phyloP scores from a whole-genome alignment of 2,113 vertebrate species.

The Acanthisitta chloris region DNA sequence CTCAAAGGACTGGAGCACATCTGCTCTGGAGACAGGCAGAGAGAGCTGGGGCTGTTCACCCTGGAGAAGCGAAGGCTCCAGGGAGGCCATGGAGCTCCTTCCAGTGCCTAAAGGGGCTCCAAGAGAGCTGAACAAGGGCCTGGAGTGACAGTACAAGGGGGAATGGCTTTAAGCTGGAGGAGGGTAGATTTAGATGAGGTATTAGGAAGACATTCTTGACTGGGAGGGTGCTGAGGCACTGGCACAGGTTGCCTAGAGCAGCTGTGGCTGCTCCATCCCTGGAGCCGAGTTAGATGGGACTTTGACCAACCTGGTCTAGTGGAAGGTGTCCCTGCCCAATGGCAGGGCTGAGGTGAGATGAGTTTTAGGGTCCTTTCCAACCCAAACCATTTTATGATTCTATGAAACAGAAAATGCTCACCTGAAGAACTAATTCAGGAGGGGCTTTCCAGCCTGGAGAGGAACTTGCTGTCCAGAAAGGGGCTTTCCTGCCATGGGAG shows the following conservation, averaged over 20 bases:
- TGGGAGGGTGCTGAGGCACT: background rate
- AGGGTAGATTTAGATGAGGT: accelerated
- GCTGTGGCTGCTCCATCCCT: background rate
- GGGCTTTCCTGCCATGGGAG: background rate
- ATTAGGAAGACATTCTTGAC: background rate
- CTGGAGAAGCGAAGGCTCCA: background rate
- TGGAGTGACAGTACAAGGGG: background rate
- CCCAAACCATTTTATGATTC: background rate
- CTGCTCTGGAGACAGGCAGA: background rate
- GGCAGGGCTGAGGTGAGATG: background rate
- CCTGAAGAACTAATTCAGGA: background rate
- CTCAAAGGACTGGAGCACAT: accelerated
- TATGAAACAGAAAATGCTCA: background rate
- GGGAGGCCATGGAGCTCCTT: background rate
- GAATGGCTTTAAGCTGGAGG: background rate
- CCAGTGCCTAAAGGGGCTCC: accelerated
- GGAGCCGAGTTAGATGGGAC: background rate
- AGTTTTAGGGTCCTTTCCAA: background rate
- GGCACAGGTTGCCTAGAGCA: background rate
- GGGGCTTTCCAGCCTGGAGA: background rate
- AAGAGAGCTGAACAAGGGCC: background rate
- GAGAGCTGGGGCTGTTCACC: background rate
- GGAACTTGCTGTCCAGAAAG: background rate
- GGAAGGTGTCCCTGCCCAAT: background rate
- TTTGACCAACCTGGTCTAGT: background rate